phyloP scores from a whole-genome alignment of 2,113 vertebrate genomes.

The Psammodynastes pulverulentus region DNA sequence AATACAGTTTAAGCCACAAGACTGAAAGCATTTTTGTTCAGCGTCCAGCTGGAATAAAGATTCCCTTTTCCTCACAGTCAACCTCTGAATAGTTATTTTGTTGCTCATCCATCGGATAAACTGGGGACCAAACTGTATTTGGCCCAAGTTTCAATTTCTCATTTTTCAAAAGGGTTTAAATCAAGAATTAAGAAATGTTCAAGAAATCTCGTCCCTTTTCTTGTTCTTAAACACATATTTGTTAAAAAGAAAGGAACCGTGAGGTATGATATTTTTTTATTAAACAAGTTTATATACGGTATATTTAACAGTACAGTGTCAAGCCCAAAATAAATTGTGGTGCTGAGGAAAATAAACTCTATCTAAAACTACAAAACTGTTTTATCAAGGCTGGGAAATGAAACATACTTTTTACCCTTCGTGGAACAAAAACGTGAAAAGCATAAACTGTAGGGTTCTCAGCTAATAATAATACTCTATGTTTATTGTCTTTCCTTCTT shows the following conservation, averaged over 20 bases:
- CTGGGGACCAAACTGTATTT: constrained; percentile 52
- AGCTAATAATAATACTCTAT: neutral
- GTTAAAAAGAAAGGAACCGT: constrained; percentile 44
- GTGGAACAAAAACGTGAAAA: constrained; percentile 39
- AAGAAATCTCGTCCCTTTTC: constrained; percentile 35
- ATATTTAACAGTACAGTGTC: neutral
- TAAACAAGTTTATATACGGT: neutral
- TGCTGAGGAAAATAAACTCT: constrained; percentile 5
- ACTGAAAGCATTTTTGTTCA: constrained; percentile 52
- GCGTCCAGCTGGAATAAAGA: constrained; percentile 45
- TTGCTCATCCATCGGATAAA: constrained; percentile 60
- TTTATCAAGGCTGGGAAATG: constrained; percentile 20
- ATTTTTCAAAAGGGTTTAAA: constrained; percentile 63
- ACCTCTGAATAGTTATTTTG: constrained; percentile 54
- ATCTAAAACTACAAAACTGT: constrained; percentile 26
- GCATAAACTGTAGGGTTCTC: neutral
- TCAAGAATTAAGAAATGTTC: constrained; percentile 52
- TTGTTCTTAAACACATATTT: constrained; percentile 14
- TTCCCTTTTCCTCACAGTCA: neutral
- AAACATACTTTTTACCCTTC: neutral
- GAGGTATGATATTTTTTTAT: neutral
- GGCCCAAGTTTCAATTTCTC: constrained; percentile 45
- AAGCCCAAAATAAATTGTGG: neutral
- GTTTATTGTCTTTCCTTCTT: neutral
- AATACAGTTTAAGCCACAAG: constrained; percentile 54